These are phyloP conservation scores for Drosophila rubida DNA, from an alignment of 2,888 invertebrate species.

Conservation along the genomic window DNA sequence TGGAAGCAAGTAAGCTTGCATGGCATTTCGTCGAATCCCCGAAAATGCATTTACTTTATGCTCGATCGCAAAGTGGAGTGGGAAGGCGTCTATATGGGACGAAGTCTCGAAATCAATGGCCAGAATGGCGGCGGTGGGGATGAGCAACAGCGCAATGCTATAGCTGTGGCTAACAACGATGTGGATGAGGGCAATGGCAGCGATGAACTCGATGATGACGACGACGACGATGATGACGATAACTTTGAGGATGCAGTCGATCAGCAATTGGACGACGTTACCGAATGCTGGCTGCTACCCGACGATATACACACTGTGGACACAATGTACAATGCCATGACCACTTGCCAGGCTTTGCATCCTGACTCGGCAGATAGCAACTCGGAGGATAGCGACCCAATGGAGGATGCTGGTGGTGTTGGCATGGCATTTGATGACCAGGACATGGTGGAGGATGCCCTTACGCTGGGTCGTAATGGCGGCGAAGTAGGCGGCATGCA, in stretches of 20 bases:
- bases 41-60: conserved; percentile 84
- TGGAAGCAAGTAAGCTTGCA: conserved; percentile 84
- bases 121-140: conserved; percentile 63
- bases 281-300: conserved; percentile 91
- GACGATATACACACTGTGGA: conserved; percentile 87
- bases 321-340: conserved; percentile 90
- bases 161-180: conserved; percentile 54
- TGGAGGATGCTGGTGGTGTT: conserved; percentile 79
- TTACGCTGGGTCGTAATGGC: conserved; percentile 64
- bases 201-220: conserved; percentile 76
- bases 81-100: conserved; percentile 80
- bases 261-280: conserved; percentile 86
- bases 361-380: conserved; percentile 89
- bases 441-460: conserved; percentile 61
- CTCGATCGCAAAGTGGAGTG: conserved; percentile 82
- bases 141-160: conserved; percentile 42
- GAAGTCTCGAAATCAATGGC: conserved; percentile 61
- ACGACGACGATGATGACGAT: conserved; percentile 85
- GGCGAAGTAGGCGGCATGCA: conserved; percentile 79
- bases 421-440: conserved; percentile 68
- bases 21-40: conserved; percentile 82
- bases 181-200: conserved; percentile 77
- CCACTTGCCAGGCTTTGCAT: conserved; percentile 91
- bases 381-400: conserved; percentile 83
- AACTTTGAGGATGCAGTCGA: conserved; percentile 74